A percentile compares a stretch with the other conserved stretches of the same genome.
Evolutionary conservation across 2,888 invertebrate genomes (phyloP).

Genomic region (Mamestra brassicae): DNA sequence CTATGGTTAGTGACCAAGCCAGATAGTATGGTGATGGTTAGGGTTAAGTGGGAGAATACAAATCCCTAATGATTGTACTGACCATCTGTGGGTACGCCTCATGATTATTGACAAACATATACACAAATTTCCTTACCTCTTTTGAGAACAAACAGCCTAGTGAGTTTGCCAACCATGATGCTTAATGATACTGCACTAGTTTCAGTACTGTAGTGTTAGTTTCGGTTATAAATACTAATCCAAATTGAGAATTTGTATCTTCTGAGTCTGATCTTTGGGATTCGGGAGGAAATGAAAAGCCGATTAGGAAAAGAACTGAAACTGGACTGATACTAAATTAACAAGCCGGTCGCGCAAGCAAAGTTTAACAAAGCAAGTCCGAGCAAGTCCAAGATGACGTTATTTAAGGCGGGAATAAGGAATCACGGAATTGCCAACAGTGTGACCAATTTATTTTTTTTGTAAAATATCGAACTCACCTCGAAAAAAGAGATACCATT

Average conservation of each 20-base stretch:
- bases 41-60: too few species aligned
- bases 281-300: neutral
- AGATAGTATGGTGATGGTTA: neutral
- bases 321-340: neutral
- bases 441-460: too few species aligned
- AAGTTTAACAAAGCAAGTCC: neutral
- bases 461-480: too few species aligned
- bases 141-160: constrained; percentile 85
- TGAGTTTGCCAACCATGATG: constrained; percentile 82
- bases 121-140: constrained; percentile 79
- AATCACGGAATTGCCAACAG: too few species aligned
- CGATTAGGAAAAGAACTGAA: neutral
- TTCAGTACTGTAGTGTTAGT: neutral
- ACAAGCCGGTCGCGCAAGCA: neutral
- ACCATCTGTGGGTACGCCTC: neutral
- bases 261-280: neutral
- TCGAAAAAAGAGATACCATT: too few species aligned
- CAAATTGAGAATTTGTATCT: neutral
- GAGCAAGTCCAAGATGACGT: constrained; percentile 19
- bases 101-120: neutral
- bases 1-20: neutral
- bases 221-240: neutral
- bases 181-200: neutral
- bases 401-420: constrained; percentile 29
- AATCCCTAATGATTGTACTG: too few species aligned